Percentiles rank a stretch among this genome's conserved stretches.
These are phyloP conservation scores for Aurelia sp. DNA, from an alignment of 30 jellyfish, hydroid and myxozoan species.

Conservation along the genomic window DNA sequence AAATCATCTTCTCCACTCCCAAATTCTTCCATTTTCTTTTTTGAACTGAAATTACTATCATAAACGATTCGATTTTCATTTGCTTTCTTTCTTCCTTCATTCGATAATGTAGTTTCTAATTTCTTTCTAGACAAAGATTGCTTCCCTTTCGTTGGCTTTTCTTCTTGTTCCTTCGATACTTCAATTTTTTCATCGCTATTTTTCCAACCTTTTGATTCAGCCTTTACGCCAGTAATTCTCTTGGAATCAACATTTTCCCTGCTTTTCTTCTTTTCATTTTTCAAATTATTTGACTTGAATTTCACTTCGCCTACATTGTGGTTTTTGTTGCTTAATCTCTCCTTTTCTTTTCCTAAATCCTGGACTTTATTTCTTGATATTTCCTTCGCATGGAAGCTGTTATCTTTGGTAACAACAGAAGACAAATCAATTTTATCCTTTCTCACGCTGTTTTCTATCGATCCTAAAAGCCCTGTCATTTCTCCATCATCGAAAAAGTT, in stretches of 20 bases:
- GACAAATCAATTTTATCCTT: constrained; percentile 39
- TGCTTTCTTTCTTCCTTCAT: constrained; percentile 48
- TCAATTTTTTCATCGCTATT: background rate
- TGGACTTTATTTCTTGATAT: background rate
- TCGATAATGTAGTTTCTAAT: constrained; percentile 32
- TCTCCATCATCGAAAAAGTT: background rate
- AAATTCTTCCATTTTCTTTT: constrained; percentile 9
- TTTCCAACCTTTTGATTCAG: background rate
- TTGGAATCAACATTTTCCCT: background rate
- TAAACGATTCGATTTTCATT: constrained; percentile 23
- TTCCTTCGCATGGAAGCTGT: background rate
- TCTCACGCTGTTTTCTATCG: constrained; percentile 66
- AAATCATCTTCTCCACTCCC: constrained; percentile 18
- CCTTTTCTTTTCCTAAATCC: background rate
- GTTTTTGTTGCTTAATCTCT: background rate
- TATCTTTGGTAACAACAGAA: constrained; percentile 14
- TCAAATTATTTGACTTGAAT: background rate
- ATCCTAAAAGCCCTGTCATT: constrained; percentile 34
- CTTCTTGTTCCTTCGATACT: background rate
- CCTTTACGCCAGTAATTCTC: background rate
- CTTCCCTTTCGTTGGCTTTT: background rate
- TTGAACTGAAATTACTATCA: constrained; percentile 29
- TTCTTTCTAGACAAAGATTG: constrained; percentile 2
- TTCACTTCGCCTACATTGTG: background rate
- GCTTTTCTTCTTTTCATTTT: background rate